Conservation (phyloP, 2,888 invertebrate genomes). For the Chironomus tentans region DNA sequence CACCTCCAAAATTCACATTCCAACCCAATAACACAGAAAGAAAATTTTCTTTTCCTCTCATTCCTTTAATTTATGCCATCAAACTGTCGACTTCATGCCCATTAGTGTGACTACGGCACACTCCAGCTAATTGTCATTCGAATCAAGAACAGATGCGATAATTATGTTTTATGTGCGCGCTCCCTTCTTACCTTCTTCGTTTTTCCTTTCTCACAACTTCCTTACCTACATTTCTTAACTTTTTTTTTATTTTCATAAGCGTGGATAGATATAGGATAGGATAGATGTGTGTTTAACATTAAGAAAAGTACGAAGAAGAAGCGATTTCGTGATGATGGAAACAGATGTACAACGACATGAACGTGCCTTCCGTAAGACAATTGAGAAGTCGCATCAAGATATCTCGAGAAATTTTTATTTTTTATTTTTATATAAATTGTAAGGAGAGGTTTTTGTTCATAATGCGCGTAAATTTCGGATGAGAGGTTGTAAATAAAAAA, state of each 20-base stretch:
- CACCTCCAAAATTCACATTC: no score
- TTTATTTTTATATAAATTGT: no score
- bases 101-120: not conserved
- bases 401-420: no score
- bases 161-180: constrained; percentile 24
- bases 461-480: no score
- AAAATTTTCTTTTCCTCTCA: not conserved
- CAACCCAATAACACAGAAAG: no score
- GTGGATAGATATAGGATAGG: no score
- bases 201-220: not conserved
- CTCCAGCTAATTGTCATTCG: constrained; percentile 24
- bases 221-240: not conserved
- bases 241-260: no score
- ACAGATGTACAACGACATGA: not conserved
- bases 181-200: not conserved
- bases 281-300: not conserved
- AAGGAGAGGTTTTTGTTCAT: no score
- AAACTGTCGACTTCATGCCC: not conserved
- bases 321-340: not conserved
- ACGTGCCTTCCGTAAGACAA: not conserved
- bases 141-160: constrained; percentile 27
- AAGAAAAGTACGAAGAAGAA: not conserved
- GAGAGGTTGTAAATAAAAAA: no score
- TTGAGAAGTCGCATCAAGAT: no score
- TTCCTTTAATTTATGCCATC: not conserved